Conservation (phyloP, 2,113 vertebrate genomes). For the Camelus bactrianus region DNA sequence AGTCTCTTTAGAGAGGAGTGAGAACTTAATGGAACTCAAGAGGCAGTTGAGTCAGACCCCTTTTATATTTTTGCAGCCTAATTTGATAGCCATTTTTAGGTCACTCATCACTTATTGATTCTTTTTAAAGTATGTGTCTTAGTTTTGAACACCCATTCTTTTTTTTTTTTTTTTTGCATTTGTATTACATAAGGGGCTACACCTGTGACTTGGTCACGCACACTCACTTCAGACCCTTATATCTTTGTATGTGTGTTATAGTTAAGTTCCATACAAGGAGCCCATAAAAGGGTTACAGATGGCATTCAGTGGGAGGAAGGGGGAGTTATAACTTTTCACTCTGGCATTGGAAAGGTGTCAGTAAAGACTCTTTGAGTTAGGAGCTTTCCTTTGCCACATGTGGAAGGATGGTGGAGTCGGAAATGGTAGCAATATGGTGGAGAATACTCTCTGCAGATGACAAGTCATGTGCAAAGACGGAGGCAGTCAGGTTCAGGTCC, state of each 20-base stretch:
- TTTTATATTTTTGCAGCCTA: conserved; percentile 13
- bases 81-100: not conserved
- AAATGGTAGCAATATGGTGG: not conserved
- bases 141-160: not conserved
- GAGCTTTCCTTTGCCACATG: not conserved
- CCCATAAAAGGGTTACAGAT: not conserved
- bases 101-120: not conserved
- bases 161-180: not conserved
- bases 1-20: not conserved
- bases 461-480: not conserved
- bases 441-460: not conserved
- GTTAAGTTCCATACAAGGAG: not conserved
- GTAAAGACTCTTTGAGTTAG: not conserved
- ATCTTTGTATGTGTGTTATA: not conserved
- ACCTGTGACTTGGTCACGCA: not conserved
- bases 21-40: conserved; percentile 17
- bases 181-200: not conserved
- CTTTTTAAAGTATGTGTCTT: not conserved
- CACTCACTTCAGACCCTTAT: not conserved
- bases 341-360: not conserved
- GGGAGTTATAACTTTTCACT: not conserved
- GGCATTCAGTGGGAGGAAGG: not conserved
- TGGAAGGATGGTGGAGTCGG: not conserved
- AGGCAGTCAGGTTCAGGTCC: not conserved
- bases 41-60: not conserved